These are phyloP conservation scores for Cnemophilus loriae DNA, from an alignment of 2,113 vertebrate genomes.

Conservation along the genomic window DNA sequence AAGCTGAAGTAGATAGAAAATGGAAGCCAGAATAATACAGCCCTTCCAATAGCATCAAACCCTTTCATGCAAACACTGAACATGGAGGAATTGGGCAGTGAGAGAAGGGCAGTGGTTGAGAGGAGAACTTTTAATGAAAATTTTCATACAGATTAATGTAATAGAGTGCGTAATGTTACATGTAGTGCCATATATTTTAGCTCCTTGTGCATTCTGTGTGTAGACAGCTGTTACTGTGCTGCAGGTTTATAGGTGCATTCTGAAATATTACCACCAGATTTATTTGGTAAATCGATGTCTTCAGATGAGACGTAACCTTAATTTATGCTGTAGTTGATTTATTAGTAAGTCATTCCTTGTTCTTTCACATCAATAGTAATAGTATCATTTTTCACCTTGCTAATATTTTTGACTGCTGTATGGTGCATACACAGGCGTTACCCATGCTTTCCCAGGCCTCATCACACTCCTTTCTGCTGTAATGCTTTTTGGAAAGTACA, in stretches of 20 bases:
- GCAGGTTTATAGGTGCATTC: not conserved
- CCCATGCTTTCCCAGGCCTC: not conserved
- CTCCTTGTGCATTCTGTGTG: not conserved
- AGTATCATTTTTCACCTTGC: not conserved
- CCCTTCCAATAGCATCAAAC: not conserved
- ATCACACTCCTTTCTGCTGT: not conserved
- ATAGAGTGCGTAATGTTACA: not conserved
- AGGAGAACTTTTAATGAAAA: not conserved
- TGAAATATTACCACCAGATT: not conserved
- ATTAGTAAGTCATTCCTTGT: not conserved
- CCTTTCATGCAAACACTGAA: not conserved
- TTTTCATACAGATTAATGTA: not conserved
- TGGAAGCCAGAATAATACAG: not conserved
- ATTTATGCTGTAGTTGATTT: not conserved
- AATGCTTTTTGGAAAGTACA: not conserved
- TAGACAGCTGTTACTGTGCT: not conserved
- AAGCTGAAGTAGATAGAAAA: not conserved
- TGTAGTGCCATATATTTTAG: not conserved
- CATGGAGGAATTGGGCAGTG: not conserved
- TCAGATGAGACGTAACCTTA: not conserved
- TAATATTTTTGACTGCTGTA: not conserved
- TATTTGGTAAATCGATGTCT: not conserved
- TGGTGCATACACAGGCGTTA: not conserved
- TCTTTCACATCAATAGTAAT: not conserved
- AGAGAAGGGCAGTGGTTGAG: not conserved